Conservation (phyloP, 1,140 invertebrate genomes). For the Teleopsis dalmanni region DNA sequence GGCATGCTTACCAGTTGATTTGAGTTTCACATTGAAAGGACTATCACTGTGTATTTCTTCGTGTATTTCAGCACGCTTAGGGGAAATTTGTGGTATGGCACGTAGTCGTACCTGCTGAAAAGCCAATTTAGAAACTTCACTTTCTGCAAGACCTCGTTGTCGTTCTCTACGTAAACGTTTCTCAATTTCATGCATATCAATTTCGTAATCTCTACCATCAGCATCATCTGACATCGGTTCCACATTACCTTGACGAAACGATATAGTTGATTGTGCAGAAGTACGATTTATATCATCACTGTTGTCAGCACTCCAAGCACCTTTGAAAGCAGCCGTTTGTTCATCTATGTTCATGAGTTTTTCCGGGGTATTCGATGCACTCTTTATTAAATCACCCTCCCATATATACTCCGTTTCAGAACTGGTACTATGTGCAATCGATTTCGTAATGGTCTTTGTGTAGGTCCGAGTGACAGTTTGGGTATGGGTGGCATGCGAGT, state of each 20-base stretch:
- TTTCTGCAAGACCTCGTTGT: slow-evolving; percentile 45
- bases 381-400: not conserved
- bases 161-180: slow-evolving; percentile 51
- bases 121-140: slow-evolving; percentile 49
- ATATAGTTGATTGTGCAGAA: slow-evolving; percentile 22
- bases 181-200: slow-evolving; percentile 56
- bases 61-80: slow-evolving; percentile 31
- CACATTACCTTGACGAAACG: slow-evolving; percentile 15
- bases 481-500: no score
- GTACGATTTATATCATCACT: slow-evolving; percentile 18
- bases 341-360: no score
- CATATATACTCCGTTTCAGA: slow-evolving; percentile 4
- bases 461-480: slow-evolving; percentile 37
- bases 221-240: slow-evolving; percentile 17
- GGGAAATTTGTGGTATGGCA: slow-evolving; percentile 48
- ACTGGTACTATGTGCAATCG: no score
- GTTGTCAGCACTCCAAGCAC: no score
- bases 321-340: no score
- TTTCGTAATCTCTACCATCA: slow-evolving; percentile 36
- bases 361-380: not conserved
- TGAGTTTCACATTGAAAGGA: slow-evolving; percentile 37
- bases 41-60: slow-evolving; percentile 25
- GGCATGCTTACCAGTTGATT: slow-evolving; percentile 24
- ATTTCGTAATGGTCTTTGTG: slow-evolving; percentile 28
- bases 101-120: slow-evolving; percentile 53